Conservation (phyloP, 2,797 vertebrate genomes). For the Selene dorsalis region DNA sequence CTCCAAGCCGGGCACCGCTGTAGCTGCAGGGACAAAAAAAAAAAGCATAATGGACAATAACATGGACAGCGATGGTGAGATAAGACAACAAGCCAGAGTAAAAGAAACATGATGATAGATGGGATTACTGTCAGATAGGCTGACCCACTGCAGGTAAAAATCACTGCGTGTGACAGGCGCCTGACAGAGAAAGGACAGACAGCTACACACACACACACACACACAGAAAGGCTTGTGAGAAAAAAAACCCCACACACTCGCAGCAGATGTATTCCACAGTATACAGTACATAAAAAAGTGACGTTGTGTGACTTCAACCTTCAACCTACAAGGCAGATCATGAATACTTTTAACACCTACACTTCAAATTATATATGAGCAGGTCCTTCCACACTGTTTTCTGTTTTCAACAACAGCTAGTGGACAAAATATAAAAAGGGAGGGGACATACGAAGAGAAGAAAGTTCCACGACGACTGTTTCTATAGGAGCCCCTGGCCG, state of each 20-base stretch:
- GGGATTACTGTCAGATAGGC: slow-evolving; percentile 53
- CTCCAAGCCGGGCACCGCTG: slow-evolving; percentile 12
- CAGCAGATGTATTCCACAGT: slow-evolving; percentile 6
- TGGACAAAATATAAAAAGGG: neutral
- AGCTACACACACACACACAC: slow-evolving; percentile 7
- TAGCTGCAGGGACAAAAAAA: slow-evolving; percentile 32
- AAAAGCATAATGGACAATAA: slow-evolving; percentile 42
- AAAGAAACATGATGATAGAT: slow-evolving; percentile 46
- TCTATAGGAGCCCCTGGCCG: slow-evolving; percentile 7
- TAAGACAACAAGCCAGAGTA: slow-evolving; percentile 46
- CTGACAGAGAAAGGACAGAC: slow-evolving; percentile 39
- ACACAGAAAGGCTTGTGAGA: neutral
- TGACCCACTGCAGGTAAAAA: slow-evolving; percentile 42
- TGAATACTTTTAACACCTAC: neutral
- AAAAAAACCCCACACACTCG: neutral
- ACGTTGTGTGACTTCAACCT: too few species aligned
- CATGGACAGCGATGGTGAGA: slow-evolving; percentile 45
- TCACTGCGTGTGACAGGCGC: slow-evolving; percentile 39
- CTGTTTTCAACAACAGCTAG: slow-evolving; percentile 1
- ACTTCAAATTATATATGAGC: neutral
- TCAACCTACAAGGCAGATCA: slow-evolving; percentile 16
- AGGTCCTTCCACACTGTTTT: neutral
- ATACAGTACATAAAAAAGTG: neutral
- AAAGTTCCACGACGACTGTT: slow-evolving; percentile 20
- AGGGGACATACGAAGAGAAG: too few species aligned